Percentiles rank a stretch among this genome's conserved stretches.
phyloP scores from a whole-genome alignment of 2,113 vertebrate species.

The Sinocyclocheilus grahami region DNA sequence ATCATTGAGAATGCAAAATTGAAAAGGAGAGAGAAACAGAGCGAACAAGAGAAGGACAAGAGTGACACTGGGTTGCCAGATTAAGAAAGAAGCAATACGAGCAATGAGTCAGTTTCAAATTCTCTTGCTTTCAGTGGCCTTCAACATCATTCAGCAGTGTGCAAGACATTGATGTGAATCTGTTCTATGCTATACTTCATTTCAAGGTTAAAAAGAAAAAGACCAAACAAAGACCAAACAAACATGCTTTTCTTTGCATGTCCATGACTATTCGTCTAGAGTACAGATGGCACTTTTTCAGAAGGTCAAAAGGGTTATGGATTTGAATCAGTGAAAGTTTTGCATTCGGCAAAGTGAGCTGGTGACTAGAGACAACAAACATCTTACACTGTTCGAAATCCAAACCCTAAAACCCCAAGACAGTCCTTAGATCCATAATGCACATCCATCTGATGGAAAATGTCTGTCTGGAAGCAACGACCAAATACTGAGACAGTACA shows the following conservation, averaged over 20 bases:
- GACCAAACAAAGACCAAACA: conserved; percentile 5
- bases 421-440: conserved; percentile 28
- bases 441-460: conserved; percentile 30
- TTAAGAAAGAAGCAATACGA: conserved; percentile 14
- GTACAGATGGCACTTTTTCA: conserved; percentile 47
- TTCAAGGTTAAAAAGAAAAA: conserved; percentile 28
- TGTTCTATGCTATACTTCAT: conserved; percentile 46
- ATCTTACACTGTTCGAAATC: conserved; percentile 3
- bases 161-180: conserved; percentile 35
- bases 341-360: conserved; percentile 1
- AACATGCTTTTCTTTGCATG: conserved; percentile 14
- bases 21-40: conserved; percentile 7
- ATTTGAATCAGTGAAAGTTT: conserved; percentile 14
- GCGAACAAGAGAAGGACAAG: conserved; percentile 8
- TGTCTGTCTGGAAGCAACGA: conserved; percentile 24
- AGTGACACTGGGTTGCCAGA: conserved; percentile 5
- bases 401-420: neutral
- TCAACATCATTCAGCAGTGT: conserved; percentile 24
- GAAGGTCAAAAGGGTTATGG: conserved; percentile 39
- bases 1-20: conserved; percentile 22
- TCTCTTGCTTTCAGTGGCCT: conserved; percentile 41
- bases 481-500: conserved; percentile 55
- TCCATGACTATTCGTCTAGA: conserved; percentile 25
- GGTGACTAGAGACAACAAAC: conserved; percentile 24
- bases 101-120: conserved; percentile 35